Conservation (phyloP, 2,113 vertebrate species). For the Platysternon megacephalum region DNA sequence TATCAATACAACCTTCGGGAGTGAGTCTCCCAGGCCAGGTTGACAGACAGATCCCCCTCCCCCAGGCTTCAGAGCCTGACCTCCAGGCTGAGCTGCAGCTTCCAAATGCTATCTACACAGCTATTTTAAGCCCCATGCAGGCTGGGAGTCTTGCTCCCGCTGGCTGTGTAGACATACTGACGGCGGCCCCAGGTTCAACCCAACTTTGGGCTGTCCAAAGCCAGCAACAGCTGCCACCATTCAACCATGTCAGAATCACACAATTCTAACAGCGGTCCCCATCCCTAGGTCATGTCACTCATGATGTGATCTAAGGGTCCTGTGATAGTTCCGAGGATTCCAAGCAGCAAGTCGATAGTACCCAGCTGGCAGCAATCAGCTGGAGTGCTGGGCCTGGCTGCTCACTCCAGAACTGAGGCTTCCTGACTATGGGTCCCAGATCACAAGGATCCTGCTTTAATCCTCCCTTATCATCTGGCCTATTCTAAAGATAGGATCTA, state of each 20-base stretch:
- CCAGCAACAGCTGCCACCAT: not conserved
- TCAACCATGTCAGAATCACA: not conserved
- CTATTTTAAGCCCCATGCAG: not conserved
- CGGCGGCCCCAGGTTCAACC: not conserved
- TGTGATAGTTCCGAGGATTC: not conserved
- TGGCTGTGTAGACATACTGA: not conserved
- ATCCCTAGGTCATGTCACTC: not conserved
- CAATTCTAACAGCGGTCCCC: not conserved
- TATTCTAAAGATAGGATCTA: slow-evolving; percentile 12
- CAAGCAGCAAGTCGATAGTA: not conserved
- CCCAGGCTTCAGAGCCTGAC: not conserved
- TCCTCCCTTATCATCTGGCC: slow-evolving; percentile 21
- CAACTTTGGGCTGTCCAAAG: not conserved
- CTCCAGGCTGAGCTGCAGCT: not conserved
- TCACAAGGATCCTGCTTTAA: slow-evolving; percentile 36
- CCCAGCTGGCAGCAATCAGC: not conserved
- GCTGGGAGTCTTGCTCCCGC: not conserved
- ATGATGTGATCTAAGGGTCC: not conserved
- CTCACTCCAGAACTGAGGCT: not conserved
- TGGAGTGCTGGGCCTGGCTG: not conserved
- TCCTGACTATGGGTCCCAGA: not conserved
- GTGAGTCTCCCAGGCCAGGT: not conserved
- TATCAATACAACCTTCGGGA: not conserved
- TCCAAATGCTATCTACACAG: not conserved
- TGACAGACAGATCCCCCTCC: not conserved